Conservation (phyloP, 1,140 invertebrate genomes). For the Drosophila navojoa region DNA sequence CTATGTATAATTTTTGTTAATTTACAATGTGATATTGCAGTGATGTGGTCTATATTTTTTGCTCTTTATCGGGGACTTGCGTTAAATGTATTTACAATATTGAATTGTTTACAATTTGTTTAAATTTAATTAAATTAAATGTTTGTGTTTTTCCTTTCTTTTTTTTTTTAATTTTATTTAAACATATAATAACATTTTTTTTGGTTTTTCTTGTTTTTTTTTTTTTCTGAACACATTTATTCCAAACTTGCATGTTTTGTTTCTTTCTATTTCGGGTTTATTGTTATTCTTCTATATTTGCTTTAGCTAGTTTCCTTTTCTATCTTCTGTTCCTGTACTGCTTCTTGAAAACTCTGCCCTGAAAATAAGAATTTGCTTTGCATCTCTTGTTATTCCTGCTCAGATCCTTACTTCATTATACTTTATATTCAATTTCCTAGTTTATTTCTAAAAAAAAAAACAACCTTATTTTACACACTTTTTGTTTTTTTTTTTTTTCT, state of each 20-base stretch:
- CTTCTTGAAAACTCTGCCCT: conserved; percentile 5
- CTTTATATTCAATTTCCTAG: conserved; percentile 61
- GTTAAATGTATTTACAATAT: conserved; percentile 67
- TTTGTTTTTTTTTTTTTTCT: conserved; percentile 1
- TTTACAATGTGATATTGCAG: conserved; percentile 47
- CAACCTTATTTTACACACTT: conserved; percentile 66
- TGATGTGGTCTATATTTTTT: conserved; percentile 6
- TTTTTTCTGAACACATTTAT: conserved; percentile 82
- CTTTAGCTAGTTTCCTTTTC: conserved; percentile 34
- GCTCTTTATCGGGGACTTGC: conserved; percentile 17
- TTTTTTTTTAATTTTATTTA: conserved; percentile 62
- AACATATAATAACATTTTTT: conserved; percentile 81
- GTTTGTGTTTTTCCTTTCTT: conserved; percentile 38
- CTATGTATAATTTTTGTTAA: conserved; percentile 29
- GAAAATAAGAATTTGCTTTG: conserved; percentile 34
- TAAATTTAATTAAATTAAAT: conserved; percentile 71
- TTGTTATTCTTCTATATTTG: conserved; percentile 26
- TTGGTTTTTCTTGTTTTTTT: conserved; percentile 41
- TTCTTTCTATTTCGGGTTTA: conserved; percentile 38
- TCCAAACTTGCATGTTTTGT: conserved; percentile 66
- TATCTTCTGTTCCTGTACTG: conserved; percentile 39
- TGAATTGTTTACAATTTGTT: conserved; percentile 61
- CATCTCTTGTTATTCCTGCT: conserved; percentile 3
- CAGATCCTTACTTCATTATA: background rate
- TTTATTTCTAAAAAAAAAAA: conserved; percentile 70